Percentiles rank a stretch among this genome's conserved stretches.
Conservation (phyloP, 2,888 invertebrate genomes). For the Neocrepidodera transversa region DNA sequence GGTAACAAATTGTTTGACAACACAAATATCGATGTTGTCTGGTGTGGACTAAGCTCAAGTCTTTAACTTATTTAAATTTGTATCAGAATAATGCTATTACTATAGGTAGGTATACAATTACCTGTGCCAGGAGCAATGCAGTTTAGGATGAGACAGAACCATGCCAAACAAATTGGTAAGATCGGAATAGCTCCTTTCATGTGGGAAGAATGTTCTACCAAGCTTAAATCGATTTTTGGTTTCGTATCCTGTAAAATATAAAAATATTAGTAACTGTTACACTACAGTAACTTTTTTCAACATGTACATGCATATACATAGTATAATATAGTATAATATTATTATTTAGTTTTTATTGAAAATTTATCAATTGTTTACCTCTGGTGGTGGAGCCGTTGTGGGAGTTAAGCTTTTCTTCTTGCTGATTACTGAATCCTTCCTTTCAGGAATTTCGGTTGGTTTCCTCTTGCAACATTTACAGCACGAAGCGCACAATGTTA, state of each 20-base stretch:
- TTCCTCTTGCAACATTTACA: slow-evolving; percentile 41
- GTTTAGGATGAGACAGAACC: slow-evolving; percentile 86
- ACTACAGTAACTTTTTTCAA: too few relatives aligned
- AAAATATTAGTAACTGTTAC: not conserved
- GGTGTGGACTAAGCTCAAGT: too few relatives aligned
- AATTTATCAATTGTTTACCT: too few relatives aligned
- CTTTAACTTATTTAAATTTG: too few relatives aligned
- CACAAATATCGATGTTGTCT: too few relatives aligned
- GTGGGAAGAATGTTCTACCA: slow-evolving; percentile 83
- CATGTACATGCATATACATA: too few relatives aligned
- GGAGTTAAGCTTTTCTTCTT: slow-evolving; percentile 73
- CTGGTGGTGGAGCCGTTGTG: slow-evolving; percentile 62
- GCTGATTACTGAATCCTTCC: slow-evolving; percentile 70
- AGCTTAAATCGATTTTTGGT: slow-evolving; percentile 76
- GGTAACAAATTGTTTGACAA: too few relatives aligned
- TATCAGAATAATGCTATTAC: too few relatives aligned
- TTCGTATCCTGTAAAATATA: slow-evolving; percentile 68
- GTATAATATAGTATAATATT: too few relatives aligned
- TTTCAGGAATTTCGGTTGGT: slow-evolving; percentile 58
- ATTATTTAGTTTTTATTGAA: too few relatives aligned
- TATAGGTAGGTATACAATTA: slow-evolving; percentile 56
- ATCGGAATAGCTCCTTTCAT: slow-evolving; percentile 94
- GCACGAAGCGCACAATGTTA: slow-evolving; percentile 38
- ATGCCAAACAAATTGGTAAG: slow-evolving; percentile 84
- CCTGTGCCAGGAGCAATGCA: slow-evolving; percentile 80